Base-by-base conservation (phyloP, 2,888 invertebrate genomes). In the Tachystola acroxantha region DNA sequence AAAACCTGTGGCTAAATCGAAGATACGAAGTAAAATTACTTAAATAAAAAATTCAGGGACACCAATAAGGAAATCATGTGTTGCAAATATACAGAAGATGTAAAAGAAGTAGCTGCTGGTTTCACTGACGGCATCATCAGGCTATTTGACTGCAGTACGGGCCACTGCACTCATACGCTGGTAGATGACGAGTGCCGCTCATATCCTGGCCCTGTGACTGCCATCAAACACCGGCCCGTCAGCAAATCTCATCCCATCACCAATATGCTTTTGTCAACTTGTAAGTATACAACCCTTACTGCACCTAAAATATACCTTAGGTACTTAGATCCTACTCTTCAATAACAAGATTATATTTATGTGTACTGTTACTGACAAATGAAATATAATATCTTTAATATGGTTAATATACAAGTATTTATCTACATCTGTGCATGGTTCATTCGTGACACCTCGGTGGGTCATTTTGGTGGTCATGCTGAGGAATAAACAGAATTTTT, bases 11-110 rank as follows among this genome's bases (percentile, higher is more conserved):
- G n/a, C n/a, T n/a, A n/a, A n/a, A n/a, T n/a, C n/a, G n/a, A n/a
- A n/a, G n/a, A n/a, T n/a, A n/a, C n/a, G n/a, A n/a, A n/a, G n/a
- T n/a, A n/a, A n/a, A n/a, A n/a, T n/a, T n/a, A n/a, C n/a, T n/a
- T n/a, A n/a, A n/a, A n/a, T n/a, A n/a, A n/a, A n/a, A 1, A 22
- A 32, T 34, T 16, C 39, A 90, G 90, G 45, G 88, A 89, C 50
- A 81, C 87, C 9, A 78, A 73, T 45, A 82, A 81, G 45, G 88
- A 89, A 16, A 75, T 89, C 41, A 76, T 89, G 58, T 90, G 90
- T 53, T 76, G 89, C 43, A 88, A 88, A 61, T 91, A 91, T 57
- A 91, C 90, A 25, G 91, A 91, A 64, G 88, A 89, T 46, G 80
- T 71, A 31, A 89, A 88, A 41, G 82, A 86, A 33, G 68, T 92